These are phyloP conservation scores for Anthrax anthrax DNA, from an alignment of 2,888 invertebrate genomes.

Conservation along the genomic window DNA sequence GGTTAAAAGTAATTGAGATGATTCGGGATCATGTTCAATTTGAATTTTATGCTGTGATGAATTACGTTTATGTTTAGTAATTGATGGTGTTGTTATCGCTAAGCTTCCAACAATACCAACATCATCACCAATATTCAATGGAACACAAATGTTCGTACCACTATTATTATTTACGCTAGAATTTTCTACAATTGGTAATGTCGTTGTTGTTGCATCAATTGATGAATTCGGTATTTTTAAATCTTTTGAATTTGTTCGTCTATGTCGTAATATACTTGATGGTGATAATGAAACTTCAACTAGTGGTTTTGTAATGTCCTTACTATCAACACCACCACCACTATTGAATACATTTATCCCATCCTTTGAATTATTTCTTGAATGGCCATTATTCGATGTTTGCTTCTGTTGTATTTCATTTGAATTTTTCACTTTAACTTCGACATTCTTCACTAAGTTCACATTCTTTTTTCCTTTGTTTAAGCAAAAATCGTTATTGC, in stretches of 20 bases:
- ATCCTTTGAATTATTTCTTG: constrained; percentile 39
- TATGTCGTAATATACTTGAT: constrained; percentile 38
- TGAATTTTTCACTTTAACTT: constrained; percentile 29
- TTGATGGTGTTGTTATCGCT: neutral
- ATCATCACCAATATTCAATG: too few species aligned
- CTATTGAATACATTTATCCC: too few species aligned
- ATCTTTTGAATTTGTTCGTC: constrained; percentile 47
- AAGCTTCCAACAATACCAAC: too few species aligned
- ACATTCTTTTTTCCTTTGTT: constrained; percentile 26
- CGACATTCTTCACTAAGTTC: constrained; percentile 29
- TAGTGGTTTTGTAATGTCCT: constrained; percentile 2
- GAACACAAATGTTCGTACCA: neutral
- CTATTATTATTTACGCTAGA: constrained; percentile 1
- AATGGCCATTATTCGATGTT: constrained; percentile 28
- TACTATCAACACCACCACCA: neutral
- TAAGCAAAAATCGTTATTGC: constrained; percentile 30
- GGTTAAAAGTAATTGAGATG: constrained; percentile 10
- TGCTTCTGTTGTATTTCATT: constrained; percentile 24
- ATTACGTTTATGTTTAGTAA: constrained; percentile 19
- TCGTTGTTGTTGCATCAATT: neutral
- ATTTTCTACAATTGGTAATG: neutral
- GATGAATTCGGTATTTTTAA: constrained; percentile 20
- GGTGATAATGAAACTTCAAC: constrained; percentile 15
- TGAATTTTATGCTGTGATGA: constrained; percentile 31
- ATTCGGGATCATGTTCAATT: constrained; percentile 25